phyloP scores from a whole-genome alignment of 2,797 vertebrate genomes.

The Thamnophis elegans region DNA sequence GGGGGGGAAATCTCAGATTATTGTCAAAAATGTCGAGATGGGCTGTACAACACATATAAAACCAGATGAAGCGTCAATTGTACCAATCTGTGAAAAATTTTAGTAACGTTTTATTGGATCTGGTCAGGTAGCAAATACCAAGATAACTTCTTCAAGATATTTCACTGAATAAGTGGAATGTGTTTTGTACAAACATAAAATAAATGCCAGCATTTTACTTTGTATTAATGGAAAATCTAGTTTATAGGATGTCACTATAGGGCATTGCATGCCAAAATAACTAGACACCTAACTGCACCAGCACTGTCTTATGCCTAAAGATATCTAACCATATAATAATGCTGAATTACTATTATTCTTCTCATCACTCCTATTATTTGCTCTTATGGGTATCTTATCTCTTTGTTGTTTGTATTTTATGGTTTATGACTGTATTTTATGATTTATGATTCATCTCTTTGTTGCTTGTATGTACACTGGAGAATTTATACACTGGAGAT shows the following conservation, averaged over 20 bases:
- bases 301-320: neutral
- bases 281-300: neutral
- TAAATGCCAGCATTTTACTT: neutral
- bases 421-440: neutral
- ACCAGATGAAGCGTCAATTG: neutral
- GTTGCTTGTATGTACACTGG: neutral
- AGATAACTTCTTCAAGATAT: neutral
- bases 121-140: neutral
- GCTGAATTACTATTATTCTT: neutral
- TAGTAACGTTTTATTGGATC: neutral
- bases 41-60: neutral
- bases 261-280: no score
- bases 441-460: neutral
- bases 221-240: neutral
- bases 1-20: neutral
- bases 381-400: neutral
- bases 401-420: neutral
- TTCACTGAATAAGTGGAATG: neutral
- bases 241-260: no score
- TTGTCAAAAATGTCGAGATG: neutral
- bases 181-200: neutral
- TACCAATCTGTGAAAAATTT: neutral
- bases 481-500: neutral
- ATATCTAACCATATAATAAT: neutral
- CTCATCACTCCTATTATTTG: neutral